Percentiles rank a stretch among this genome's conserved stretches.
phyloP scores from a whole-genome alignment of 1,140 invertebrate species.

The Dreissena polymorpha region DNA sequence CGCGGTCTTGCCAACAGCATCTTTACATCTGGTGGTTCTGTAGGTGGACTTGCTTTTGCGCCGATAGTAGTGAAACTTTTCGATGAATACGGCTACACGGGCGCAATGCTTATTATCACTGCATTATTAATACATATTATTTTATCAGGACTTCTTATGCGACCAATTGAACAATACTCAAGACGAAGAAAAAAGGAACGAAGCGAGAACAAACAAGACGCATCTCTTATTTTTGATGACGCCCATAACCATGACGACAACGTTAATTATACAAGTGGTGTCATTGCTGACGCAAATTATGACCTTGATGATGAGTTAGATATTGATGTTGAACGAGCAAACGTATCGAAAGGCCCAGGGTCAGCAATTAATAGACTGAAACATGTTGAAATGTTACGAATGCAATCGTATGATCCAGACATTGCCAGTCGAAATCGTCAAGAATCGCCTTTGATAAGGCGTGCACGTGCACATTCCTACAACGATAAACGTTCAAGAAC shows the following conservation, averaged over 20 bases:
- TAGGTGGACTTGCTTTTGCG: slow-evolving; percentile 29
- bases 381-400: no score
- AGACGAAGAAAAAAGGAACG: no score
- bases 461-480: neutral
- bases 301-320: neutral
- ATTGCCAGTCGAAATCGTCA: neutral
- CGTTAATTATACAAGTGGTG: neutral
- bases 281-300: neutral
- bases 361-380: no score
- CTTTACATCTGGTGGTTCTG: neutral
- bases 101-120: slow-evolving; percentile 33
- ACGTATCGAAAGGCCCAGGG: no score
- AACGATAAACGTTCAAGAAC: neutral
- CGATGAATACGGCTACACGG: slow-evolving; percentile 29
- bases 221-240: neutral
- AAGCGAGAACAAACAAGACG: neutral
- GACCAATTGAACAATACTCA: slow-evolving; percentile 27
- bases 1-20: slow-evolving; percentile 34
- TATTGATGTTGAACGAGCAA: neutral
- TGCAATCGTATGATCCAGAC: no score
- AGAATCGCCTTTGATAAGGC: neutral
- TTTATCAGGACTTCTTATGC: neutral
- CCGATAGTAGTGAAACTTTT: slow-evolving; percentile 35
- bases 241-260: neutral
- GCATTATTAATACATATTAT: slow-evolving; percentile 6